Evolutionary conservation across 2,113 vertebrate genomes (phyloP).

Genomic region (Erythrocercus mccallii): DNA sequence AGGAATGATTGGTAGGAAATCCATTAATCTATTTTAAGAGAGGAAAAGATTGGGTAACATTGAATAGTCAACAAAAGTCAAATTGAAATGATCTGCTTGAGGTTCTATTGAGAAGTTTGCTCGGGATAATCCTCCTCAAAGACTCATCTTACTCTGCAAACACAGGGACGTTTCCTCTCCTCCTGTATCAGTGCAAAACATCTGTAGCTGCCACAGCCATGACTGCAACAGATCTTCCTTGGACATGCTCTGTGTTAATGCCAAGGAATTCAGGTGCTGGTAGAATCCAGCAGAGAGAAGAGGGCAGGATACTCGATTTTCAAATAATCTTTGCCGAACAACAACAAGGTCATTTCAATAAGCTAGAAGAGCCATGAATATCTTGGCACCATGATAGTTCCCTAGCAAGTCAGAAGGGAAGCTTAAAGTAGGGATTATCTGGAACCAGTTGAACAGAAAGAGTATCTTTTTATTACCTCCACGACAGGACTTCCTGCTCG

Average conservation of each 20-base stretch:
- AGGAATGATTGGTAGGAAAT: neutral
- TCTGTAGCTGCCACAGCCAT: neutral
- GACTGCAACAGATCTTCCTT: neutral
- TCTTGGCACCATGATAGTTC: neutral
- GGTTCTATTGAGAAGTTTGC: neutral
- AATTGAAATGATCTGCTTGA: neutral
- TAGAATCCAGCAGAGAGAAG: neutral
- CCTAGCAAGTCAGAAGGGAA: neutral
- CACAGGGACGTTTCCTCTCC: neutral
- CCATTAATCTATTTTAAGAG: neutral
- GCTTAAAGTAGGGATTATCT: neutral
- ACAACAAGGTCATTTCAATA: neutral
- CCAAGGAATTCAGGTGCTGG: neutral
- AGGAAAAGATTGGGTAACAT: neutral
- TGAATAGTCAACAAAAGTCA: neutral
- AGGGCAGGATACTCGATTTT: neutral
- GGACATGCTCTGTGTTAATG: neutral
- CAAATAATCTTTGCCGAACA: neutral
- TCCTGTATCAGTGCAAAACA: neutral
- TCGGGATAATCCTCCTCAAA: neutral
- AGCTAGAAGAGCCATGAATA: neutral
- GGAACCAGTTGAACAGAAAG: neutral
- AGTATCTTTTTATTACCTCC: constrained; percentile 11
- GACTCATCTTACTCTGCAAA: neutral
- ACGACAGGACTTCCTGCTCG: neutral